phyloP scores from a whole-genome alignment of 2,113 vertebrate genomes.

The Gila orcuttii region DNA sequence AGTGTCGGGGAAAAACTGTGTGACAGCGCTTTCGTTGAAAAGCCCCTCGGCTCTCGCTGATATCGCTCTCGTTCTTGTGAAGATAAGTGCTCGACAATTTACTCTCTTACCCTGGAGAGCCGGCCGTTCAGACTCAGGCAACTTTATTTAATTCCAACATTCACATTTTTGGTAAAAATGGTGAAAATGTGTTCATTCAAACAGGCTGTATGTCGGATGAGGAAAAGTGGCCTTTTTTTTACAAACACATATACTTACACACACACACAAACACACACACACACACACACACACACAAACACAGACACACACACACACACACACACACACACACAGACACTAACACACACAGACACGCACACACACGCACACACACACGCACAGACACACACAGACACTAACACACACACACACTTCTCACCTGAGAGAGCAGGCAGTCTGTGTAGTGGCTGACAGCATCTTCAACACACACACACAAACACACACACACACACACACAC shows the following conservation, averaged over 20 bases:
- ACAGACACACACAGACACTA: background rate
- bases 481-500: constrained; percentile 6
- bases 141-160: background rate
- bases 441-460: constrained; percentile 43
- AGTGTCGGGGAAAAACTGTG: constrained; percentile 10
- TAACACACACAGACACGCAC: too few species aligned
- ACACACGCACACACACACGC: background rate
- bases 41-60: constrained; percentile 37
- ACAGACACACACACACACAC: too few species aligned
- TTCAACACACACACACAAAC: constrained; percentile 29
- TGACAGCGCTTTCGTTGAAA: constrained; percentile 47
- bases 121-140: background rate
- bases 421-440: constrained; percentile 36
- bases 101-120: constrained; percentile 4
- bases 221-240: background rate
- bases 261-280: background rate
- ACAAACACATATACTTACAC: too few species aligned
- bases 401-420: constrained; percentile 35
- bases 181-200: background rate
- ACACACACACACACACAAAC: too few species aligned
- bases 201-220: background rate
- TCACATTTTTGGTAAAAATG: constrained; percentile 6
- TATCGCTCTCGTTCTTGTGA: constrained; percentile 13
- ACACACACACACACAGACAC: too few species aligned
- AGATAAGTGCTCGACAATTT: constrained; percentile 52